Conservation (phyloP, 1,140 invertebrate genomes). For the Anthonomus grandis region DNA sequence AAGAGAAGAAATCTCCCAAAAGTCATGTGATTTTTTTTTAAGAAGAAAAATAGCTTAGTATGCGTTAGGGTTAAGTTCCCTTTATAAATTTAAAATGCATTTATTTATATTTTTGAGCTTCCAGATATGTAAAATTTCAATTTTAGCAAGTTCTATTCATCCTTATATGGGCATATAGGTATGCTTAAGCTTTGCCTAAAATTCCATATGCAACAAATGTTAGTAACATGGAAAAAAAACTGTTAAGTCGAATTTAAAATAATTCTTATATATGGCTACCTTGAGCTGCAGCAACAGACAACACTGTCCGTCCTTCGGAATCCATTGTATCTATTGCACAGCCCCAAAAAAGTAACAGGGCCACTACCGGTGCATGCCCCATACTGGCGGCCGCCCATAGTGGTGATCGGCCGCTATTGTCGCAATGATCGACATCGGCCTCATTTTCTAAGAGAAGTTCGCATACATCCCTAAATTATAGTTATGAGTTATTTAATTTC, state of each 20-base stretch:
- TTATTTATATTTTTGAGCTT: too few species aligned
- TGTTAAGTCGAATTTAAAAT: background rate
- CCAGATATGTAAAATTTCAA: too few species aligned
- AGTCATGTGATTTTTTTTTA: too few species aligned
- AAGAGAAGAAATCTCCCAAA: too few species aligned
- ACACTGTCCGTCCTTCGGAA: constrained; percentile 84
- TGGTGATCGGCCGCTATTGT: constrained; percentile 74
- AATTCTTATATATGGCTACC: constrained; percentile 50
- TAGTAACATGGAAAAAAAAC: background rate
- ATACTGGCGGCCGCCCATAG: constrained; percentile 82
- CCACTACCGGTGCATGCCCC: constrained; percentile 78
- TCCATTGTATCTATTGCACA: constrained; percentile 88
- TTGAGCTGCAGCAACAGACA: constrained; percentile 83
- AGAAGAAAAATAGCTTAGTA: too few species aligned
- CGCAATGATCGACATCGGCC: constrained; percentile 81
- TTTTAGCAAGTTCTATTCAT: too few species aligned
- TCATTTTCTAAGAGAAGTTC: constrained; percentile 81
- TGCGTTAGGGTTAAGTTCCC: too few species aligned
- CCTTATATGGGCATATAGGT: too few species aligned
- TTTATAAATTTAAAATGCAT: too few species aligned
- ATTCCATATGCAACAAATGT: too few species aligned
- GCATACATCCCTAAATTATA: constrained; percentile 63
- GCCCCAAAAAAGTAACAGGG: constrained; percentile 81
- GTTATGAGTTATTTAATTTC: background rate
- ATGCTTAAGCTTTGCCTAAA: too few species aligned